Conservation (phyloP, 2,888 invertebrate species). For the Zelleria hepariella region DNA sequence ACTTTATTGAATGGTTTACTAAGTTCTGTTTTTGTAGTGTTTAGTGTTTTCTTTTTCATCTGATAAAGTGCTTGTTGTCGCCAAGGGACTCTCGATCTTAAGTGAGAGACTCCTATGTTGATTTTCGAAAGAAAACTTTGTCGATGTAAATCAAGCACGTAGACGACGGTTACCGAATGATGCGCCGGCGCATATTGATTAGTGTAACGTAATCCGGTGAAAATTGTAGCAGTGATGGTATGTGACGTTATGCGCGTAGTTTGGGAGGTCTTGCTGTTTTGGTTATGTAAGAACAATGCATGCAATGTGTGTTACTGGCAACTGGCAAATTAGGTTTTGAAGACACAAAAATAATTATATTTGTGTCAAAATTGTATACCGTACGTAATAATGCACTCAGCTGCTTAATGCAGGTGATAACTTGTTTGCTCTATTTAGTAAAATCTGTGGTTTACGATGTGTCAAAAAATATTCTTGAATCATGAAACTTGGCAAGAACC, state of each 20-base stretch:
- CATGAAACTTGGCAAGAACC: no score
- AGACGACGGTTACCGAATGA: neutral
- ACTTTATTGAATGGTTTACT: neutral
- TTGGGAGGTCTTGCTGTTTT: neutral
- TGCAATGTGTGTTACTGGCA: no score
- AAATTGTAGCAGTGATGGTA: conserved; percentile 41
- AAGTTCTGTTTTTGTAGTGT: neutral
- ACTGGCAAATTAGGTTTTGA: no score
- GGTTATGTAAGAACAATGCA: neutral
- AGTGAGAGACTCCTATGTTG: neutral
- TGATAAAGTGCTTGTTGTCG: neutral
- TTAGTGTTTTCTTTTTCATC: neutral
- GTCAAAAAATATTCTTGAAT: no score
- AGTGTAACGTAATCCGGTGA: conserved; percentile 61
- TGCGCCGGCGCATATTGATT: conserved; percentile 50
- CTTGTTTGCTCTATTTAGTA: no score
- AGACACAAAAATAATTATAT: no score
- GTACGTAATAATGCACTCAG: no score
- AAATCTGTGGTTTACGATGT: no score
- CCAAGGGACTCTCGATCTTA: neutral
- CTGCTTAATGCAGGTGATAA: no score
- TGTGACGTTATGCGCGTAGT: neutral
- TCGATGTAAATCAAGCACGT: neutral
- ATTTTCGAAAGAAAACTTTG: neutral
- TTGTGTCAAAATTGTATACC: no score